These are phyloP conservation scores for Tragelaphus oryx DNA, from an alignment of 2,797 vertebrate genomes.

Conservation along the genomic window DNA sequence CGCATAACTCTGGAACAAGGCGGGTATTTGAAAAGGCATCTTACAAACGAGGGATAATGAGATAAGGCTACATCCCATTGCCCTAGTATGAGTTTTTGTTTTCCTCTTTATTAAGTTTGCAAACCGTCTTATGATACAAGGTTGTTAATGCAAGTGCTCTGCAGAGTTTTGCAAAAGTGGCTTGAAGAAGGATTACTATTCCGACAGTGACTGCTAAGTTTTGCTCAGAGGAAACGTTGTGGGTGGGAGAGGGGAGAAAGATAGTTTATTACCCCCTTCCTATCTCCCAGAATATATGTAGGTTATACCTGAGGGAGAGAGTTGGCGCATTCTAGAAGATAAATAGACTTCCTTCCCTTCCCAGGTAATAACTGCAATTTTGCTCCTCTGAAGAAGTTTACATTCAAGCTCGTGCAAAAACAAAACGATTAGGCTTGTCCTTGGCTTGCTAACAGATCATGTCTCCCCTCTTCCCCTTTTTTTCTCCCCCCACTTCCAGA, in stretches of 20 bases:
- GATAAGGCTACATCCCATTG: neutral
- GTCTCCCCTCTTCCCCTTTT: constrained; percentile 48
- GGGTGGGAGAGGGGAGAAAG: neutral
- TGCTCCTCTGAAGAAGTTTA: constrained; percentile 74
- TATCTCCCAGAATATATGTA: neutral
- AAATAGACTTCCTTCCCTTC: constrained; percentile 72
- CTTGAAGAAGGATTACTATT: neutral
- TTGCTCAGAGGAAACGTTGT: neutral
- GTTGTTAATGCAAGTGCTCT: neutral
- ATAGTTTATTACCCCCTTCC: neutral
- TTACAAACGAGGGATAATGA: neutral
- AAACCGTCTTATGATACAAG: neutral
- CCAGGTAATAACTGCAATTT: constrained; percentile 78
- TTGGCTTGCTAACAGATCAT: constrained; percentile 72
- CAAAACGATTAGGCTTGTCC: constrained; percentile 73
- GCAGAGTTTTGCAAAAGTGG: neutral
- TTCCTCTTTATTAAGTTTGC: neutral
- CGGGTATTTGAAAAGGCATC: neutral
- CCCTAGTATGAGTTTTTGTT: neutral
- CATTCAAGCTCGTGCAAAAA: constrained; percentile 67
- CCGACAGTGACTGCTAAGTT: neutral
- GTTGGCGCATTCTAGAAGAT: constrained; percentile 54
- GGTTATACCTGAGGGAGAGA: constrained; percentile 38
- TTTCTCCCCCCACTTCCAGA: constrained; percentile 66
- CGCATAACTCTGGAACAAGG: neutral